Percentiles rank a stretch among this genome's conserved stretches.
These are phyloP conservation scores for Phaethon lepturus DNA, from an alignment of 2,113 vertebrate species.

Conservation along the genomic window DNA sequence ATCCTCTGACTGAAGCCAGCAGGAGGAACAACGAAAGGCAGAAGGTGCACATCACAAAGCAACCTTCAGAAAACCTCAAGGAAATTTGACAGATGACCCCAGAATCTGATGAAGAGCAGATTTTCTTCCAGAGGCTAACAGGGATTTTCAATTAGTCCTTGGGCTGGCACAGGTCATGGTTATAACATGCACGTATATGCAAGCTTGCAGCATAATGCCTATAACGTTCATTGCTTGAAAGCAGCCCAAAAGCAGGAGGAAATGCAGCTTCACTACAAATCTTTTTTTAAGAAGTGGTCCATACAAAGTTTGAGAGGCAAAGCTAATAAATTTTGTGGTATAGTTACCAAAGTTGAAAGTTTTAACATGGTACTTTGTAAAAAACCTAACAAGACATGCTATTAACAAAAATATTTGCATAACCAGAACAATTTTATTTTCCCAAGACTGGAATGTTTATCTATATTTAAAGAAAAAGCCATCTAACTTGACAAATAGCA, in stretches of 20 bases:
- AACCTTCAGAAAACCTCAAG: not conserved
- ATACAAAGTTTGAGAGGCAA: not conserved
- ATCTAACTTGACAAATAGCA: not conserved
- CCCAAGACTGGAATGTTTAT: not conserved
- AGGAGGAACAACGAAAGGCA: not conserved
- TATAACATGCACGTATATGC: accelerated
- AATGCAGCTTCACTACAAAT: not conserved
- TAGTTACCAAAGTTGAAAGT: not conserved
- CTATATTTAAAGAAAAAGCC: not conserved
- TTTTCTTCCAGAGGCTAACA: not conserved
- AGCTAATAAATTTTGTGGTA: not conserved
- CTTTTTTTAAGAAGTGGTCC: not conserved
- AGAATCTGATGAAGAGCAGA: not conserved
- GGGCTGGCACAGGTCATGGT: not conserved
- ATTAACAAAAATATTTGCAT: not conserved
- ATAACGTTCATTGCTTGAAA: not conserved
- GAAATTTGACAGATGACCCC: not conserved
- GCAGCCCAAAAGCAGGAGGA: not conserved
- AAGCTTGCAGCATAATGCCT: not conserved
- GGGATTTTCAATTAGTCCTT: not conserved
- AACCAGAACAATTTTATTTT: not conserved
- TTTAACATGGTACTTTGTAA: not conserved
- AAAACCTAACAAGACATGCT: not conserved
- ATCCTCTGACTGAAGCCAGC: not conserved
- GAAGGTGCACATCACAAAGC: not conserved